Evolutionary conservation across 2,888 invertebrate genomes (phyloP).

Genomic region (Pachymerium ferrugineum): DNA sequence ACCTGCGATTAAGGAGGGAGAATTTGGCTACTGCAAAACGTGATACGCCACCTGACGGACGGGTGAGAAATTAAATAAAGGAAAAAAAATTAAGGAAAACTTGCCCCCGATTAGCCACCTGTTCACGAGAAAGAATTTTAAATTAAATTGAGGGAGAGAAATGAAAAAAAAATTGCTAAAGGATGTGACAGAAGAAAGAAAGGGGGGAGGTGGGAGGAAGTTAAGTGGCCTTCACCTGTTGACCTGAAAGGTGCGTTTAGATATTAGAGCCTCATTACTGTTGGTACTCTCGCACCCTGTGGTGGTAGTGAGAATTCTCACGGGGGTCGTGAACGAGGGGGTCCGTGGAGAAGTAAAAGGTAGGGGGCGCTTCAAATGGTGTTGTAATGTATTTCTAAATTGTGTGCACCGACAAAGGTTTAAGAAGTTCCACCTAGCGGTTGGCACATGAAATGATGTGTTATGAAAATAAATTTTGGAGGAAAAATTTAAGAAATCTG

Average conservation of each 20-base stretch:
- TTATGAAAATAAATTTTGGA: constrained; percentile 1
- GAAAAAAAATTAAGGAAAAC: constrained; percentile 20
- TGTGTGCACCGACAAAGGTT: constrained; percentile 1
- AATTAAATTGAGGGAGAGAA: constrained; percentile 24
- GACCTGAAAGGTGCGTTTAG: constrained; percentile 24
- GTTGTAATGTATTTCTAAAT: constrained; percentile 18
- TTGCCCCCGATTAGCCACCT: constrained; percentile 24
- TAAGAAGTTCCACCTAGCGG: background rate
- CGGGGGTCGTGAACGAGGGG: constrained; percentile 25
- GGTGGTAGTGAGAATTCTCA: constrained; percentile 15
- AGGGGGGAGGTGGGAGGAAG: constrained; percentile 20
- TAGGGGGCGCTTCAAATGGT: background rate
- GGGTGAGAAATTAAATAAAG: constrained; percentile 1
- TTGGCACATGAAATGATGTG: background rate
- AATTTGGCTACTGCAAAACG: constrained; percentile 16
- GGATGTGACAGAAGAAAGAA: constrained; percentile 23
- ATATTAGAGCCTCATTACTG: constrained; percentile 27
- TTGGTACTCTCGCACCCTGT: constrained; percentile 10
- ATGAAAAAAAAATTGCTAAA: constrained; percentile 10
- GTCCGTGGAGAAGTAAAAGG: constrained; percentile 14
- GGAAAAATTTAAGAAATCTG: background rate
- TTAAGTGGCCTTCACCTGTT: constrained; percentile 19
- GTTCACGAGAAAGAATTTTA: constrained; percentile 27
- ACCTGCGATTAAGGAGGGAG: constrained; percentile 22
- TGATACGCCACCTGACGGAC: constrained; percentile 24